A percentile compares a stretch with the other conserved stretches of the same genome.
phyloP scores from a whole-genome alignment of 2,888 invertebrate genomes.

The Deilephila elpenor region DNA sequence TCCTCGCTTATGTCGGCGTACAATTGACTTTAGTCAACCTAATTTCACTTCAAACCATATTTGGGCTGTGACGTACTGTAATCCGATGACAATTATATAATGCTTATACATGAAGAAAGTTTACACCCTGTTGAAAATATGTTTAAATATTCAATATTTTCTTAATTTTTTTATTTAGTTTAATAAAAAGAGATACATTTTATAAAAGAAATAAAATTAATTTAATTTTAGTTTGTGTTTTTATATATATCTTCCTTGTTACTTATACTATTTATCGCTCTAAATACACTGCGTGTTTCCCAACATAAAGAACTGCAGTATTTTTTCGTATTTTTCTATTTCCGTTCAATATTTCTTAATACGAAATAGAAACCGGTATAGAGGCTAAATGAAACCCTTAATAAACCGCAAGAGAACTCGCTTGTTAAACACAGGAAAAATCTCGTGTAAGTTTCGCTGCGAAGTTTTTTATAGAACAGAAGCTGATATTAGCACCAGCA shows the following conservation, averaged over 20 bases:
- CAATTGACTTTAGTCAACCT: constrained; percentile 60
- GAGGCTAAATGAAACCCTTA: constrained; percentile 5
- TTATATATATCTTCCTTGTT: too few species aligned
- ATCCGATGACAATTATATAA: constrained; percentile 13
- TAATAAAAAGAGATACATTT: too few species aligned
- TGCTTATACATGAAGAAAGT: neutral
- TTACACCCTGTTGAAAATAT: too few species aligned
- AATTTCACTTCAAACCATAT: constrained; percentile 51
- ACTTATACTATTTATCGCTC: too few species aligned
- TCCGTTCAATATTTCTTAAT: neutral
- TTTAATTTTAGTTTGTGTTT: too few species aligned
- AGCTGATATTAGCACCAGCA: constrained; percentile 18
- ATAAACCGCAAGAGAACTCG: constrained; percentile 3
- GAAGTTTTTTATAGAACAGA: constrained; percentile 11
- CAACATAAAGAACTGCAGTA: too few species aligned
- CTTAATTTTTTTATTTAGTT: too few species aligned
- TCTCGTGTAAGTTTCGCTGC: neutral
- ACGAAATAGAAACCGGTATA: neutral
- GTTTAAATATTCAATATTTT: too few species aligned
- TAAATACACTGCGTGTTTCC: too few species aligned
- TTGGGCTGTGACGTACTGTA: constrained; percentile 4
- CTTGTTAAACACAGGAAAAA: constrained; percentile 9
- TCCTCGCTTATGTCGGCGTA: constrained; percentile 57
- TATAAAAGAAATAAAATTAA: too few species aligned
- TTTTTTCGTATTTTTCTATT: neutral